Conservation (phyloP, 1,140 invertebrate species). For the Elysia chlorotica region DNA sequence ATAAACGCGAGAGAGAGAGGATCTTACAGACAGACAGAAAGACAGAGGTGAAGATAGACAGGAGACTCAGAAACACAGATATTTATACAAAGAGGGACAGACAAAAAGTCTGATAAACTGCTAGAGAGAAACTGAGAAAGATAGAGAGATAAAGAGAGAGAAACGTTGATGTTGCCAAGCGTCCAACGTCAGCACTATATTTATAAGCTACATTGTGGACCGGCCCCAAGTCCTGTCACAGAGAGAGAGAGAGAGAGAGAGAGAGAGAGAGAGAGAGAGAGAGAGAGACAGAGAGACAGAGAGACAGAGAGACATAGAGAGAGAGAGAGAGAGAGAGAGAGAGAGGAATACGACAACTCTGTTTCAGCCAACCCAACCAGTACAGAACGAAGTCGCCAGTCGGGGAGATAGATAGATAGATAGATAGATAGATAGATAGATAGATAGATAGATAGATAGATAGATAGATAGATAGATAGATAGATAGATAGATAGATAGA, state of each 20-base stretch:
- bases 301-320: background rate
- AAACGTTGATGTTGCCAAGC: too few species aligned
- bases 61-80: too few species aligned
- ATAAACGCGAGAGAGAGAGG: background rate
- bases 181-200: too few species aligned
- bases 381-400: background rate
- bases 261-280: background rate
- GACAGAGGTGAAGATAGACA: background rate
- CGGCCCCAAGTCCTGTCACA: too few species aligned
- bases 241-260: background rate
- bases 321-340: background rate
- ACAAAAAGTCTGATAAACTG: background rate
- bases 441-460: constrained; percentile 16
- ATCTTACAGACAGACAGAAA: background rate
- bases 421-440: constrained; percentile 11
- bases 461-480: background rate
- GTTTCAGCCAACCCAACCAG: background rate
- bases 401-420: constrained; percentile 2
- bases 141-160: background rate
- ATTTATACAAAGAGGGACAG: too few species aligned
- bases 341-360: background rate
- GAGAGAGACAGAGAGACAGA: background rate
- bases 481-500: background rate
- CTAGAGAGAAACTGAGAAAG: background rate
- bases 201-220: too few species aligned